Percentiles rank a stretch among this genome's conserved stretches.
Evolutionary conservation across 2,113 vertebrate genomes (phyloP).

Genomic region (human): DNA sequence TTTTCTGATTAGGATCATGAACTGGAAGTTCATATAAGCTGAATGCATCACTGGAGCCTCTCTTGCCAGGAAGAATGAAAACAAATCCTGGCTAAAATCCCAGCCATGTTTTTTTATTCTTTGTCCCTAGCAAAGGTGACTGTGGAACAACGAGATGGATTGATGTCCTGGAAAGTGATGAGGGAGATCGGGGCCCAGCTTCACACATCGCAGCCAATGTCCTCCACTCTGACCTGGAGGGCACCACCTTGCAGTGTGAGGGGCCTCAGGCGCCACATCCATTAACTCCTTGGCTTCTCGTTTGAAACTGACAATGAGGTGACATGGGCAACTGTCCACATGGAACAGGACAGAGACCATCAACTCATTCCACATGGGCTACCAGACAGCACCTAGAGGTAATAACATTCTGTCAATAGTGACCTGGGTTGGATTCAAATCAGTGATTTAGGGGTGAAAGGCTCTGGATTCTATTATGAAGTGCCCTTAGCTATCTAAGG

Average conservation of each 20-base stretch:
- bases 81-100: conserved; percentile 24
- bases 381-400: conserved; percentile 48
- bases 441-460: conserved; percentile 66
- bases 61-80: not conserved
- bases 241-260: not conserved
- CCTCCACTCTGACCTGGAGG: not conserved
- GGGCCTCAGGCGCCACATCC: not conserved
- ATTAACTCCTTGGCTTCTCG: conserved; percentile 63
- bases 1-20: not conserved
- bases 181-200: not conserved
- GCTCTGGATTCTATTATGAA: conserved; percentile 50
- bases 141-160: conserved; percentile 37
- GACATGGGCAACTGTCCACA: conserved; percentile 53
- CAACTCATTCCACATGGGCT: conserved; percentile 56
- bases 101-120: conserved; percentile 7
- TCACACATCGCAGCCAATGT: not conserved
- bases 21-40: not conserved
- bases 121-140: conserved; percentile 40
- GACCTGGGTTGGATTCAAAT: conserved; percentile 67
- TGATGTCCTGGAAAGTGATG: conserved; percentile 58
- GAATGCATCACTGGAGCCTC: not conserved
- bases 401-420: conserved; percentile 62
- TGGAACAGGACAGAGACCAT: conserved; percentile 57
- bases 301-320: conserved; percentile 57
- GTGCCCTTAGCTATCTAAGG: conserved; percentile 48